These are phyloP conservation scores for Aporophyla lueneburgensis DNA, from an alignment of 2,888 invertebrate genomes.

Conservation along the genomic window DNA sequence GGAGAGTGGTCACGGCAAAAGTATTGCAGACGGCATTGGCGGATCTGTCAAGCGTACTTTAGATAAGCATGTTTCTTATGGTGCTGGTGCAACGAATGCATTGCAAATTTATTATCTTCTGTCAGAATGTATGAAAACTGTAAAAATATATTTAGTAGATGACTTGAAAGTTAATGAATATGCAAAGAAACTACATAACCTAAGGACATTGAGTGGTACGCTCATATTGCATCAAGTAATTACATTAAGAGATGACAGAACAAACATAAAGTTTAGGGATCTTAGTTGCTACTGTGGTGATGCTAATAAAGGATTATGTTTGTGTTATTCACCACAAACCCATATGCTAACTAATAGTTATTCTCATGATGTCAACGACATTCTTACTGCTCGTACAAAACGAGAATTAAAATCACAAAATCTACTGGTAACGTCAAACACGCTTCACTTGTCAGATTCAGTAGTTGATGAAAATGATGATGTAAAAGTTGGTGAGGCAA, in stretches of 20 bases:
- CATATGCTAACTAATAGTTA: too few species aligned
- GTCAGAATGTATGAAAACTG: neutral
- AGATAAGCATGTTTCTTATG: slow-evolving; percentile 16
- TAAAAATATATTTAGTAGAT: slow-evolving; percentile 5
- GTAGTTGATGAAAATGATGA: too few species aligned
- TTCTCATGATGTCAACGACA: too few species aligned
- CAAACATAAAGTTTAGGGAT: slow-evolving; percentile 11
- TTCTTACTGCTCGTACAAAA: too few species aligned
- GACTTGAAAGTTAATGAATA: slow-evolving; percentile 2
- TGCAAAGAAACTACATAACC: neutral
- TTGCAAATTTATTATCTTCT: slow-evolving; percentile 7
- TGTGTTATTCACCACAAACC: neutral
- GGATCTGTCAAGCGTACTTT: slow-evolving; percentile 11
- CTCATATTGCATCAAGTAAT: slow-evolving; percentile 9
- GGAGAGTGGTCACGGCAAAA: slow-evolving; percentile 1
- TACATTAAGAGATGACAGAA: neutral
- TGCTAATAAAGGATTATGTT: slow-evolving; percentile 7
- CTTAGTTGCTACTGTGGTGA: slow-evolving; percentile 12
- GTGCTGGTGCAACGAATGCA: neutral
- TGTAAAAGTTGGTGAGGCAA: too few species aligned
- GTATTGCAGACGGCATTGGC: slow-evolving; percentile 18
- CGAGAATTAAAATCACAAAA: too few species aligned
- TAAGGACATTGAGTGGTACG: slow-evolving; percentile 3
- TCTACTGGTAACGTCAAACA: too few species aligned
- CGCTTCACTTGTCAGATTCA: too few species aligned